Evolutionary conservation across 2,797 vertebrate genomes (phyloP).

Genomic region (Oreortyx pictus): DNA sequence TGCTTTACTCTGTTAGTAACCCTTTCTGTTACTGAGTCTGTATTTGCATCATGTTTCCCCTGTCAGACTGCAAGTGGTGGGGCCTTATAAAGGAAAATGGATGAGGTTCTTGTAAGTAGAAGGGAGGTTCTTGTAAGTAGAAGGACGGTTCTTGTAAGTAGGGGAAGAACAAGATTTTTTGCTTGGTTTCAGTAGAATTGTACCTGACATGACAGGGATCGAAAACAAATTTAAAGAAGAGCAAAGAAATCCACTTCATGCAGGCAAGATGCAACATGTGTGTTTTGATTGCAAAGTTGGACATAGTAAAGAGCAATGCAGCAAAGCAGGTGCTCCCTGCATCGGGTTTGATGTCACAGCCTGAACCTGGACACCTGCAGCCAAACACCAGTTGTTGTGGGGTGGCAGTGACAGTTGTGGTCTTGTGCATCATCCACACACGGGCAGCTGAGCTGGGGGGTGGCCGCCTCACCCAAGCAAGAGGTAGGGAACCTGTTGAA

Average conservation of each 20-base stretch:
- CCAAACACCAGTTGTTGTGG: neutral
- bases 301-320: fast-evolving
- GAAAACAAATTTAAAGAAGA: neutral
- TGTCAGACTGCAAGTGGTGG: neutral
- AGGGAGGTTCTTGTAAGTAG: too few species aligned
- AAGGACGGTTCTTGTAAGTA: neutral
- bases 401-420: neutral
- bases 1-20: neutral
- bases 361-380: neutral
- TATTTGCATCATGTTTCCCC: neutral
- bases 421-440: neutral
- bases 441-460: neutral
- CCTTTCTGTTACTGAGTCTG: neutral
- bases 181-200: neutral
- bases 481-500: constrained; percentile 57
- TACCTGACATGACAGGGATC: neutral
- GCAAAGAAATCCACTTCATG: neutral
- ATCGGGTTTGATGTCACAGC: neutral
- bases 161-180: neutral
- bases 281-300: neutral
- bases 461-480: neutral
- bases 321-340: neutral
- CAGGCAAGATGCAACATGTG: neutral
- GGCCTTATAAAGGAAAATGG: neutral
- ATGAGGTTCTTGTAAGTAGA: neutral